phyloP scores from a whole-genome alignment of 2,888 invertebrate species.

The Clusia tigrina region DNA sequence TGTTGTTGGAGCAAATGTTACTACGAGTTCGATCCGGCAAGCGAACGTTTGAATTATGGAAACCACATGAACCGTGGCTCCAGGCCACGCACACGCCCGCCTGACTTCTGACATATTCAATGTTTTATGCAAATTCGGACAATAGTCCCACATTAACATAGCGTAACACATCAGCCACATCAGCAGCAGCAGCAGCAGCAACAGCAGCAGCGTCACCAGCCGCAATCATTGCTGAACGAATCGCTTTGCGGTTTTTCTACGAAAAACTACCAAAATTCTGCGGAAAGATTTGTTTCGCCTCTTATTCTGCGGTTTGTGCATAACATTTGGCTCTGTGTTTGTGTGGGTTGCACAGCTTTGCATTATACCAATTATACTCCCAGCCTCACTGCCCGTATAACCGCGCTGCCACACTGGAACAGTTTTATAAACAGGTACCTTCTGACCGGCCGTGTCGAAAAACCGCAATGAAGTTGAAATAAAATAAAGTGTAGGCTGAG shows the following conservation, averaged over 20 bases:
- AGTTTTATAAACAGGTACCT: not conserved
- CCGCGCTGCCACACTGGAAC: not conserved
- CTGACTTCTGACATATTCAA: conserved; percentile 29
- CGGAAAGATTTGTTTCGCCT: conserved; percentile 32
- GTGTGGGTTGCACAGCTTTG: not conserved
- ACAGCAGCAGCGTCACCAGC: no score
- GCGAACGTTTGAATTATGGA: not conserved
- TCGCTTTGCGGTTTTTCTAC: conserved; percentile 45
- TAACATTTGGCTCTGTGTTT: not conserved
- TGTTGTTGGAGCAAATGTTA: not conserved
- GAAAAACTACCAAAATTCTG: conserved; percentile 43
- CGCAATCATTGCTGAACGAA: no score
- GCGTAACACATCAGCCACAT: not conserved
- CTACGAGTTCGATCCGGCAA: not conserved
- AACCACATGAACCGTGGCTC: not conserved
- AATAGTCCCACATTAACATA: conserved; percentile 16
- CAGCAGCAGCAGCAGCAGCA: no score
- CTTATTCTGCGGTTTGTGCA: not conserved
- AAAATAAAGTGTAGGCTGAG: not conserved
- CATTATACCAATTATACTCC: not conserved
- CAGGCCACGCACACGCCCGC: no score
- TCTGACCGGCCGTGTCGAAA: not conserved
- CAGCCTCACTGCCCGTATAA: not conserved
- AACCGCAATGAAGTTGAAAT: not conserved
- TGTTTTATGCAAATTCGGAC: conserved; percentile 50